phyloP scores from a whole-genome alignment of 1,140 invertebrate genomes.

The Anastrepha ludens region DNA sequence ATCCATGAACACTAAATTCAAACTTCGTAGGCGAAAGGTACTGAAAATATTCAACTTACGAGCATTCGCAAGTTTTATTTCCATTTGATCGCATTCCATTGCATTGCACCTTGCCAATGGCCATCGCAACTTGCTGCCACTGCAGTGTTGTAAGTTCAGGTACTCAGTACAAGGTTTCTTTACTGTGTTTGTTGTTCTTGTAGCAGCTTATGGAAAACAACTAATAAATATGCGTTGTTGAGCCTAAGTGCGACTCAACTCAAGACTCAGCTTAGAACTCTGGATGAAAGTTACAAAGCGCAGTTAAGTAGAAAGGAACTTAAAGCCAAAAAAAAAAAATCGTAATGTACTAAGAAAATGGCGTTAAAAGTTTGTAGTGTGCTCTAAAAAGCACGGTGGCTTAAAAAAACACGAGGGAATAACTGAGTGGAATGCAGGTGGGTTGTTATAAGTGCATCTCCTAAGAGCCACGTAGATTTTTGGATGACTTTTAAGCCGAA shows the following conservation, averaged over 20 bases:
- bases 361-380: constrained; percentile 37
- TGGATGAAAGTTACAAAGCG: constrained; percentile 2
- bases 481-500: neutral
- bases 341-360: constrained; percentile 20
- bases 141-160: constrained; percentile 11
- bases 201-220: constrained; percentile 25
- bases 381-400: neutral
- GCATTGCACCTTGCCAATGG: constrained; percentile 1
- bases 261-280: constrained; percentile 5
- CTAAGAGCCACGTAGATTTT: no score
- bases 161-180: neutral
- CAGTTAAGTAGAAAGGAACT: neutral
- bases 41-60: constrained; percentile 14
- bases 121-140: neutral
- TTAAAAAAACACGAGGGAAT: neutral
- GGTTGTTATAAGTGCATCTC: neutral
- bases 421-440: neutral
- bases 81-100: constrained; percentile 39
- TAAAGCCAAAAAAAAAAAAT: constrained; percentile 17
- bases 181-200: constrained; percentile 5
- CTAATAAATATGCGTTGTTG: constrained; percentile 40
- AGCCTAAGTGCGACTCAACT: constrained; percentile 15
- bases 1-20: neutral
- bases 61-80: constrained; percentile 41
- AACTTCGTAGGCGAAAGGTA: constrained; percentile 26